Conservation (phyloP, 2,113 vertebrate genomes). For the Odocoileus virginianus region DNA sequence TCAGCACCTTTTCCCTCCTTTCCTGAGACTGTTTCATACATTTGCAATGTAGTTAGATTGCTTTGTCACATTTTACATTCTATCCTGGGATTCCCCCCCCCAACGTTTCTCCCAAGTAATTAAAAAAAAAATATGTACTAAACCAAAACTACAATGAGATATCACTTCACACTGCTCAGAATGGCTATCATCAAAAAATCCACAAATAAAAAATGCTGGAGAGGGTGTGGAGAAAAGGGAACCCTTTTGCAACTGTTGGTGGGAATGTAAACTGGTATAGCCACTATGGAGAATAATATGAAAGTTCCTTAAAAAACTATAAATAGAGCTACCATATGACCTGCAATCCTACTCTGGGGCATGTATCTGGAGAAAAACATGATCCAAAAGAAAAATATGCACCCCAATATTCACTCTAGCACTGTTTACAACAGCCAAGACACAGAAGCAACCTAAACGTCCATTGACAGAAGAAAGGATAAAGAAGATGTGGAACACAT, state of each 20-base stretch:
- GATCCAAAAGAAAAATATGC: neutral
- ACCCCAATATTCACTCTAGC: neutral
- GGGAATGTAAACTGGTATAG: neutral
- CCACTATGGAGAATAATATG: neutral
- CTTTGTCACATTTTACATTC: neutral
- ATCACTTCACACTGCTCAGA: neutral
- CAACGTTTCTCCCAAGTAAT: neutral
- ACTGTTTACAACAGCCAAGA: neutral
- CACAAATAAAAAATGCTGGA: neutral
- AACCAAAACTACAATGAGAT: neutral
- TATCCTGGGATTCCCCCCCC: neutral
- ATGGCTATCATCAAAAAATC: neutral
- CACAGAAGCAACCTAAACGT: neutral
- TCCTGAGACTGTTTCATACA: neutral
- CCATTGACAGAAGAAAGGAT: neutral
- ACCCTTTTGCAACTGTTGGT: neutral
- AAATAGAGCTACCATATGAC: neutral
- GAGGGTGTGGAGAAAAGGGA: neutral
- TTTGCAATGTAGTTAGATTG: neutral
- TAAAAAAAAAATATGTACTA: neutral
- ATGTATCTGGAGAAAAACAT: neutral
- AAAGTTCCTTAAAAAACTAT: neutral
- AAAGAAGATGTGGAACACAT: neutral
- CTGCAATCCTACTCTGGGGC: neutral
- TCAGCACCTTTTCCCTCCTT: neutral